phyloP scores from a whole-genome alignment of 2,113 vertebrate genomes.

The Bettongia penicillata region DNA sequence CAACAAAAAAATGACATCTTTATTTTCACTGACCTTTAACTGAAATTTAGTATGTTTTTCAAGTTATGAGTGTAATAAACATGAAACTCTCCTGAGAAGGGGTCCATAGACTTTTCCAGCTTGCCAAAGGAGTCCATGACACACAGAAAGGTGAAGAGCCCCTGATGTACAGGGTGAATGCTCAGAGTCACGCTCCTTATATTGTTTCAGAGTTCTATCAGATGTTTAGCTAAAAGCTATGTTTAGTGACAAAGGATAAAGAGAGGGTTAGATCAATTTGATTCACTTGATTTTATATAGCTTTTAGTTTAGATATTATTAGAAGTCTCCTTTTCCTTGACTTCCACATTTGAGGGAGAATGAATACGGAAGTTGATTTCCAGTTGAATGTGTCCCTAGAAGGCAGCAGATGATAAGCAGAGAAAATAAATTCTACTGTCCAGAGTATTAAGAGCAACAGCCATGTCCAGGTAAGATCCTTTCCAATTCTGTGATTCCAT shows the following conservation, averaged over 20 bases:
- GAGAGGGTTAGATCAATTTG: neutral
- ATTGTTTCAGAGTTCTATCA: neutral
- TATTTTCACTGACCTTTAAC: neutral
- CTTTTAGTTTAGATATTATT: neutral
- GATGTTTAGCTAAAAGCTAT: neutral
- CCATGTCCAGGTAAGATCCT: neutral
- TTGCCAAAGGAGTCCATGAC: neutral
- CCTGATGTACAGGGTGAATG: too few relatives aligned
- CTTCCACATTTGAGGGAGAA: neutral
- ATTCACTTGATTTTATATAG: neutral
- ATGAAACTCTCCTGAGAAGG: neutral
- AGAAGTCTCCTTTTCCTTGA: neutral
- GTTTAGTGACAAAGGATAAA: neutral
- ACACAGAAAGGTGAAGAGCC: too few relatives aligned
- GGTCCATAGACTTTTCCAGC: neutral
- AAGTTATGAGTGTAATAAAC: neutral
- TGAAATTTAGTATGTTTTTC: neutral
- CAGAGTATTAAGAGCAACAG: neutral
- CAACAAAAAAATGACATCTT: neutral
- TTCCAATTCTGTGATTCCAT: neutral
- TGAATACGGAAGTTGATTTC: neutral
- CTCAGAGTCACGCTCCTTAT: neutral
- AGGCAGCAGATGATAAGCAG: neutral
- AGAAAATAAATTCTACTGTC: neutral
- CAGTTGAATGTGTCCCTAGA: neutral